Evolutionary conservation across 2,797 vertebrate species (phyloP).

Genomic region (Pangasius krempfi): DNA sequence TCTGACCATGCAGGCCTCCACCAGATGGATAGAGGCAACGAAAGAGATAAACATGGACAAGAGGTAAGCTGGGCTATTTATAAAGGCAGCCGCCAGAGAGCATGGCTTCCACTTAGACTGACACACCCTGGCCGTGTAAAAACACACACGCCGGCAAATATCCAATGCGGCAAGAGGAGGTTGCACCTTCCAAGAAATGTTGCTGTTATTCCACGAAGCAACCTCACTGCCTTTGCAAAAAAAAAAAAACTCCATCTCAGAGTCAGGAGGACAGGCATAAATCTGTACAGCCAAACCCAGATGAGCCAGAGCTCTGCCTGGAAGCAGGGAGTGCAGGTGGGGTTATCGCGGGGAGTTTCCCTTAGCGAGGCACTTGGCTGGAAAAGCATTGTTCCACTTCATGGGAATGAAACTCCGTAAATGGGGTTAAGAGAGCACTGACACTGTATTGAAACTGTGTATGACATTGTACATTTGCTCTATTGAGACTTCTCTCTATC

Average conservation of each 20-base stretch:
- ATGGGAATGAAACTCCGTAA: slow-evolving; percentile 14
- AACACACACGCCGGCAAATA: slow-evolving; percentile 43
- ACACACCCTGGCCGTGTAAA: slow-evolving; percentile 43
- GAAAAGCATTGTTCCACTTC: slow-evolving; percentile 2
- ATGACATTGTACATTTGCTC: slow-evolving; percentile 1
- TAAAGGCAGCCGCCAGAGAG: slow-evolving; percentile 47
- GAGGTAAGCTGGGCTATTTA: slow-evolving; percentile 52
- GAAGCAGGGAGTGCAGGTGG: slow-evolving; percentile 12
- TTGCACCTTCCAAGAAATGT: slow-evolving; percentile 45
- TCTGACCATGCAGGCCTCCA: slow-evolving; percentile 12
- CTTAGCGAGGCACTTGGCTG: slow-evolving; percentile 40
- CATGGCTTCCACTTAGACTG: slow-evolving; percentile 47
- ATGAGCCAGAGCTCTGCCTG: slow-evolving; percentile 28
- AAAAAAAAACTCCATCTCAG: slow-evolving; percentile 9
- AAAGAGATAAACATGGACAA: slow-evolving; percentile 36
- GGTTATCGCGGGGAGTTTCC: slow-evolving; percentile 25
- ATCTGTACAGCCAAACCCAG: slow-evolving; percentile 23
- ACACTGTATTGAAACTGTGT: not conserved
- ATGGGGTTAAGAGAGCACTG: not conserved
- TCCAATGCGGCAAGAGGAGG: slow-evolving; percentile 15
- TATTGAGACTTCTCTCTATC: not conserved
- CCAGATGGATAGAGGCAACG: slow-evolving; percentile 32
- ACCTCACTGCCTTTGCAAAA: slow-evolving; percentile 19
- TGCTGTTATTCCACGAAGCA: slow-evolving; percentile 49
- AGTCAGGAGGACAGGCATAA: slow-evolving; percentile 35